Conservation (phyloP, 2,113 vertebrate species). For the Oenanthe melanoleuca region DNA sequence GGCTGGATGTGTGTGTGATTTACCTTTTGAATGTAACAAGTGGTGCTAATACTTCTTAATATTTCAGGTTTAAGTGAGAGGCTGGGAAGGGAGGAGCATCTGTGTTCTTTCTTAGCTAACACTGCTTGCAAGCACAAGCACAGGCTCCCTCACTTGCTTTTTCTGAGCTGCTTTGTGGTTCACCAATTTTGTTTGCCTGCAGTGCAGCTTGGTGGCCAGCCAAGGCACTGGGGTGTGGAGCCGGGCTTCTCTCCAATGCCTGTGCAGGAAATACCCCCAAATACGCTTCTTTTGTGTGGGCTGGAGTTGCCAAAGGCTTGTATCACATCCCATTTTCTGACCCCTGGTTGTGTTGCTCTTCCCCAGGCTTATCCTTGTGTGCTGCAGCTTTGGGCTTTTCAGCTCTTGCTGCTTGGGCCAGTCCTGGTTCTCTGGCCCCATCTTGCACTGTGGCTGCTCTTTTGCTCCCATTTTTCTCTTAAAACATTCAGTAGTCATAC, state of each 20-base stretch:
- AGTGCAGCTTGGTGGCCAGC: slow-evolving; percentile 62
- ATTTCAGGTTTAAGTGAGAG: not conserved
- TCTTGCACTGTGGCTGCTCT: rapidly evolving
- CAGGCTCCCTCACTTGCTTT: not conserved
- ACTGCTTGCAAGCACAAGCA: not conserved
- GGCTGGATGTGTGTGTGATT: not conserved
- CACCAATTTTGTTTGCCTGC: slow-evolving; percentile 34
- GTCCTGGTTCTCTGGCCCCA: not conserved
- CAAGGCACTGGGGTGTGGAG: slow-evolving; percentile 51
- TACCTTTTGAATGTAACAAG: not conserved
- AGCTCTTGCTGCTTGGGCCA: not conserved
- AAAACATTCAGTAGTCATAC: not conserved
- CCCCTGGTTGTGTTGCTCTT: not conserved
- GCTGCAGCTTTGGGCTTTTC: not conserved
- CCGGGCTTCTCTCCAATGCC: not conserved
- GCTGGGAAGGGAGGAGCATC: not conserved
- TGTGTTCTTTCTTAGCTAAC: not conserved
- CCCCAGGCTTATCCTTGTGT: not conserved
- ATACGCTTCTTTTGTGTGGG: not conserved
- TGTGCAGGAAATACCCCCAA: slow-evolving; percentile 3
- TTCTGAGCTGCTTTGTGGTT: slow-evolving; percentile 29
- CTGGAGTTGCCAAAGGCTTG: not conserved
- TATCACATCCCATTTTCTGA: not conserved
- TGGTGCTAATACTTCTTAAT: not conserved
- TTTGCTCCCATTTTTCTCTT: not conserved